Base-by-base conservation (phyloP, 1,140 invertebrate genomes). In the Calephelis nemesis region DNA sequence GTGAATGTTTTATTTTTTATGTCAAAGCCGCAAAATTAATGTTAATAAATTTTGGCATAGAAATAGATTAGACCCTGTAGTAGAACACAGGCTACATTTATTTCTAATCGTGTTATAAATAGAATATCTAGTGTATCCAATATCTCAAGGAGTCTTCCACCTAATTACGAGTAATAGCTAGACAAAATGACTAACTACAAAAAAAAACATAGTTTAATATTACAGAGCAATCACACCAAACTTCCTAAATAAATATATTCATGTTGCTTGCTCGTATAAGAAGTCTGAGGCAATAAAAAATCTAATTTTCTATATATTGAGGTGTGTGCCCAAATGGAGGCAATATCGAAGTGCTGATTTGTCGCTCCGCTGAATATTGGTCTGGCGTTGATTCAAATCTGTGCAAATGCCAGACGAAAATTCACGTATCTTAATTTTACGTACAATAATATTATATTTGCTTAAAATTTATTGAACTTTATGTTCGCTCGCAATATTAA, bases 311-410 rank as follows among this genome's bases (percentile, higher is more conserved):
- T 79, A 82, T 87, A 85, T 89, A 88, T 89, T 84, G 82, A 87
- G 76, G 82, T 84, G 78, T 77, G 74, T 83, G 73, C 76, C 83
- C 83, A 88, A 90, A 90, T 90, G 85, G 85, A 88, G 88, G 86
- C 86, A 90, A 90, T 90, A 88, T 88, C 85, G 88, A 81, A 88
- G 86, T 90, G 85, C 88, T 88, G 88, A 90, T 90, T 90, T 90
- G 84, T 90, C 88, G 86, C 84, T 87, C 77, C 83, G 74, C 72
- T 89, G 87, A 79, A 87, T 90, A 88, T 89, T 83, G 88, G 78
- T 87, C 82, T 87, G 86, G 86, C 82, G 83, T 82, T 84, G 88
- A 88, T 85, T 88, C 86, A 88, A 88, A 90, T 88, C 86, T 76
- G 76, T 77, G 74, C 82, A 77, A 87, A 78, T 83, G 81, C 74